Evolutionary conservation across 2,797 vertebrate species (phyloP), one percentile per base, ranked within the genome.

Genomic region (Sciurus carolinensis): DNA sequence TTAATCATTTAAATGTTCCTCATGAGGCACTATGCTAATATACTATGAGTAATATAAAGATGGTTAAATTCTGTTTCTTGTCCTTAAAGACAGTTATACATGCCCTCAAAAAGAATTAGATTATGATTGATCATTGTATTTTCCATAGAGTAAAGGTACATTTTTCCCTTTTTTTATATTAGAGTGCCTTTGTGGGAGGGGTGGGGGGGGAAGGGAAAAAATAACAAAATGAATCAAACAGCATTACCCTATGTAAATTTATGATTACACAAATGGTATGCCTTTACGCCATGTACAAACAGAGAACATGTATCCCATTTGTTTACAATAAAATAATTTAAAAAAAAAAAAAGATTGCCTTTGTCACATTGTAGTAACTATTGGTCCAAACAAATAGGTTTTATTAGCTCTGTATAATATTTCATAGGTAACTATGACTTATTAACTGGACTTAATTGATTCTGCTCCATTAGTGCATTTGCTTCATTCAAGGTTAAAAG

Each of bases 351-450:
- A 36, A 66, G 52, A 18, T 59, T 86, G 22, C 24, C 7, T 87
- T 73, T 76, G 24, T 91, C 47, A 14, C 20, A 6, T 81, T 94
- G 13, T 69, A 52, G 28, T 83, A 87, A 90, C 54, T 83, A 1
- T 88, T 54, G 28, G 36, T 90, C 10, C 42, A 85, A 77, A 86
- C 17, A 91, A 75, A 3, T 85, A 85, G 26, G 20, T 87, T 95
- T 90, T 95, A 73, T 88, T 96, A 62, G 67, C 33, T 92, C 62
- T 82, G 36, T 44, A 47, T 82, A 73, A n/a, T 36, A 72, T 95
- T 96, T 96, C 69, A 75, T 81, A 33, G 26, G 39, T 66, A 75
- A 66, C 94, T 72, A 0, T 73, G 42, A 89, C 47, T 89, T 93
- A 59, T 4, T 94, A 94, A 83, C 64, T 94, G 88, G 47, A 36